phyloP scores from a whole-genome alignment of 2,797 vertebrate genomes.

The Macropodus opercularis region DNA sequence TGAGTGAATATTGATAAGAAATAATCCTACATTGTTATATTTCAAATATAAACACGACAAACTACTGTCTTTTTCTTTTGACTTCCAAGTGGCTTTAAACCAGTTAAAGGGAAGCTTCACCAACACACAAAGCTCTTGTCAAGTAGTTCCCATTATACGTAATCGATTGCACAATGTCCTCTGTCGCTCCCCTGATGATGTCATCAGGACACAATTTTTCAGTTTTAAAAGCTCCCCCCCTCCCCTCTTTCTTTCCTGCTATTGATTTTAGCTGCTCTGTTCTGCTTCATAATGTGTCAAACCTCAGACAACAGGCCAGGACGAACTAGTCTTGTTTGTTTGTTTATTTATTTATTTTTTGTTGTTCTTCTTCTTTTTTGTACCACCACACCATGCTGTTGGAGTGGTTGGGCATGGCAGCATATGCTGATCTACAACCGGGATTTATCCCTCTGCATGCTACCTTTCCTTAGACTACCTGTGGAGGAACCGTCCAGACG shows the following conservation, averaged over 20 bases:
- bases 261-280: background rate
- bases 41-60: background rate
- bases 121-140: background rate
- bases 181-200: background rate
- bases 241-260: background rate
- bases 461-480: no score
- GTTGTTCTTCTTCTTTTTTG: no score
- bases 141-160: background rate
- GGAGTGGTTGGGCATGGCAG: background rate
- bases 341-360: no score
- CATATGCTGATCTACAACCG: background rate
- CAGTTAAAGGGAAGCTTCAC: background rate
- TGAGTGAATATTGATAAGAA: conserved; percentile 31
- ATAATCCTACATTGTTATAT: conserved; percentile 14
- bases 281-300: background rate
- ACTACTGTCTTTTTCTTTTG: background rate
- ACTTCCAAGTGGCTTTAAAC: conserved; percentile 1
- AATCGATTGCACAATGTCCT: conserved; percentile 2
- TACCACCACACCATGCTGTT: no score
- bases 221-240: background rate
- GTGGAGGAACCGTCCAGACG: no score
- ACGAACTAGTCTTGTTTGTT: no score
- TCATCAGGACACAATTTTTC: background rate
- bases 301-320: background rate
- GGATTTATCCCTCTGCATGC: background rate